Evolutionary conservation across 2,113 vertebrate species (phyloP).

Genomic region (Anthoscopus minutus): DNA sequence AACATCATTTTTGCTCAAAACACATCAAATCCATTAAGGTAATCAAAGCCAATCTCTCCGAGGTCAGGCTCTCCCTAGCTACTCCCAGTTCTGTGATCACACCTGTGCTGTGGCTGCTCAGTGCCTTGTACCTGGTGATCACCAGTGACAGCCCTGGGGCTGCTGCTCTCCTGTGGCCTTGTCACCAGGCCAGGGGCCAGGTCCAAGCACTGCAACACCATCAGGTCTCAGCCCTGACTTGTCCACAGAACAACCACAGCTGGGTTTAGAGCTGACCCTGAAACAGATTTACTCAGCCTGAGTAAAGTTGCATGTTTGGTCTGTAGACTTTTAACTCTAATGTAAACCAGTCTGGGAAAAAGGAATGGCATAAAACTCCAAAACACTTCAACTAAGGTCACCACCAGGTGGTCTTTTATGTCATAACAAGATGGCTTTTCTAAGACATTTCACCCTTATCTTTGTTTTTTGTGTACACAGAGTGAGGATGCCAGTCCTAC

Average conservation of each 20-base stretch:
- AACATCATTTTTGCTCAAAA: background rate
- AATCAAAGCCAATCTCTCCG: background rate
- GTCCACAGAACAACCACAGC: background rate
- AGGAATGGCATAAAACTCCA: background rate
- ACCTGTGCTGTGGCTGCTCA: background rate
- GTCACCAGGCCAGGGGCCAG: fast-evolving
- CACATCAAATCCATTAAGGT: background rate
- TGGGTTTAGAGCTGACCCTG: background rate
- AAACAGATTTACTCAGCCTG: background rate
- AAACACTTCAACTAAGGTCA: background rate
- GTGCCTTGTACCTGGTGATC: background rate
- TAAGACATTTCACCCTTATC: background rate
- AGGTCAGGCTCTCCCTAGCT: background rate
- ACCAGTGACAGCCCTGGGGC: fast-evolving
- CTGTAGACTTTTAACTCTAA: background rate
- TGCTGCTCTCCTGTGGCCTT: background rate
- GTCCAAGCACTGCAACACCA: background rate
- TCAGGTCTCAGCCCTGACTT: background rate
- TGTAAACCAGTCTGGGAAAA: background rate
- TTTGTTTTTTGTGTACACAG: background rate
- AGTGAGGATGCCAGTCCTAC: background rate
- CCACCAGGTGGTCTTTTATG: background rate
- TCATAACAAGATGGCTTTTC: background rate
- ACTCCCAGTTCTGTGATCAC: background rate
- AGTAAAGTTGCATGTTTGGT: fast-evolving